phyloP scores from a whole-genome alignment of 2,888 invertebrate species.

The Drosophila meridiana region DNA sequence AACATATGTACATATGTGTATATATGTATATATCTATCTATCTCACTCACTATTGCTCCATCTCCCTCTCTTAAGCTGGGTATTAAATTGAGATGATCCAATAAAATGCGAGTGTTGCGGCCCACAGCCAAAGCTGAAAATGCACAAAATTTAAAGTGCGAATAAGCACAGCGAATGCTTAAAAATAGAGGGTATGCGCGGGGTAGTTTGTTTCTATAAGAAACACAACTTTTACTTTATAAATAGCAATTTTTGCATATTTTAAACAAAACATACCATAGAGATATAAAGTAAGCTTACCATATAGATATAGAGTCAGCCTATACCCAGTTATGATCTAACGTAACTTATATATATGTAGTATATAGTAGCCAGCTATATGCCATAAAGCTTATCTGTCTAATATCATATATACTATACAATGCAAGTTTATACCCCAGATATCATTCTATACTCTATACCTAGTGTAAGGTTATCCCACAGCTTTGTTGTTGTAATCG shows the following conservation, averaged over 20 bases:
- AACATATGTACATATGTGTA: too few species aligned
- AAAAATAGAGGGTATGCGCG: neutral
- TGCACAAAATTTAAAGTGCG: constrained; percentile 11
- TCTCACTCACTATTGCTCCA: neutral
- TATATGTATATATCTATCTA: too few species aligned
- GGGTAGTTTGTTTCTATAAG: neutral
- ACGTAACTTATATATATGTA: too few species aligned
- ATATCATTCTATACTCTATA: neutral
- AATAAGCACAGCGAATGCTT: neutral
- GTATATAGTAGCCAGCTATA: neutral
- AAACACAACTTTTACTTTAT: too few species aligned
- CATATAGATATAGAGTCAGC: too few species aligned
- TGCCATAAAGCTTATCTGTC: neutral
- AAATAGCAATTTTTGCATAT: too few species aligned
- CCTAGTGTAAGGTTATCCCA: constrained; percentile 10
- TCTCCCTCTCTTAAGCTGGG: neutral
- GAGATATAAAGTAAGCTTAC: too few species aligned
- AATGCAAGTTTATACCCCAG: neutral
- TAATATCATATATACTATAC: neutral
- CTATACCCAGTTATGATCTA: neutral
- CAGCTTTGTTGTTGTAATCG: constrained; percentile 19
- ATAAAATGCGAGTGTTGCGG: neutral
- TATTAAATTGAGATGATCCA: neutral
- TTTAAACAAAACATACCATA: too few species aligned
- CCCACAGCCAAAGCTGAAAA: constrained; percentile 1